Evolutionary conservation across 2,113 vertebrate species (phyloP), one percentile per base, ranked within the genome.

Genomic region (Syrmaticus mikado): DNA sequence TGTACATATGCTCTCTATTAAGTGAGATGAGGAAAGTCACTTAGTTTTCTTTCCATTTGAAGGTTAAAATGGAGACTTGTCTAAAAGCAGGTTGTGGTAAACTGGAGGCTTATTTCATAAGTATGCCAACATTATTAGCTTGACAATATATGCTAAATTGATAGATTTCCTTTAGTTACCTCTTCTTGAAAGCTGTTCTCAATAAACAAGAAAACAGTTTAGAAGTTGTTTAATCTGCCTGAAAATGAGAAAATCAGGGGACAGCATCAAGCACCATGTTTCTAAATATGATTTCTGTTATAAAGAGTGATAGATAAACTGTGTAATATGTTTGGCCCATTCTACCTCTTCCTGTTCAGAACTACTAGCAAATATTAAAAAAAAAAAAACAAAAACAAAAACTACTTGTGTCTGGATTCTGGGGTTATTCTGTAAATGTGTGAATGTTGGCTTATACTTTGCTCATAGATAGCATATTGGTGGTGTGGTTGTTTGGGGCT

Each of bases 1-100:
- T 95, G 96, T 97, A 96, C 97, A 98, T 97, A 97, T 96, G 97
- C 96, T 97, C 96, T 96, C 95, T 95, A 97, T 97, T 98, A 98
- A 96, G 95, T 46, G 82, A 96, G 82, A 97, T 96, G 94, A 97
- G 92, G 93, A 95, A 96, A 97, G 92, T 92, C 95, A 97, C 95
- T 96, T 95, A 85, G 43, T 91, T 96, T 96, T 95, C 81, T 64
- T 96, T 97, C 93, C 86, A 96, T 96, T 97, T 96, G 95, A 95
- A 97, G 93, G 95, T 96, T 97, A 97, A 97, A 97, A 97, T 90
- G 87, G 95, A 97, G 78, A 73, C 93, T 98, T 97, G 91, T 97
- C 95, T 97, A 86, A 98, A 97, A 98, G 90, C 97, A 98, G 97
- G 97, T 95, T 97, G 97, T 85, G 87, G 93, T 96, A 97, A 97